Conservation (phyloP, 2,113 vertebrate species). For the Nyctibius bracteatus region DNA sequence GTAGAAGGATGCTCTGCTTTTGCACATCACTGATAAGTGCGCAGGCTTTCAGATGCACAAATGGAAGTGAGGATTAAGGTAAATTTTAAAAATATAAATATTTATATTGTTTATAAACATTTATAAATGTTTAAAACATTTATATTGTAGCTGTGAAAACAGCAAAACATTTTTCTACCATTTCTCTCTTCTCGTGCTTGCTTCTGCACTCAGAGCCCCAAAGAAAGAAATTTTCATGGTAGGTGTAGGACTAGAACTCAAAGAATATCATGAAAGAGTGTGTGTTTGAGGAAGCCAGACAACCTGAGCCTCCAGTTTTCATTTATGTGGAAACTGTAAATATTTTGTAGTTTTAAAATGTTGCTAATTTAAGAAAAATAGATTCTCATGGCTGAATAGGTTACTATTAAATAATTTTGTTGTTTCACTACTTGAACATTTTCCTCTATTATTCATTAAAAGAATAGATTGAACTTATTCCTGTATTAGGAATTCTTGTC, state of each 20-base stretch:
- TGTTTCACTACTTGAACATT: neutral
- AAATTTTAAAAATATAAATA: neutral
- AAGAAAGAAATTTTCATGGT: neutral
- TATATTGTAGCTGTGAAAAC: neutral
- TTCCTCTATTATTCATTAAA: neutral
- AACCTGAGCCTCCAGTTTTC: neutral
- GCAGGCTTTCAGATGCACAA: neutral
- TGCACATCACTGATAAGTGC: rapidly evolving
- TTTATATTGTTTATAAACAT: too few species aligned
- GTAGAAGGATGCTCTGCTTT: neutral
- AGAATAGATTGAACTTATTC: neutral
- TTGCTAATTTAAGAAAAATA: neutral
- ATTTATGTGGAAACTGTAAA: neutral
- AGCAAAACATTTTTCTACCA: neutral
- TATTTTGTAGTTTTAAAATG: neutral
- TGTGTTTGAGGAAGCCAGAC: neutral
- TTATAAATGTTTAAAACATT: too few species aligned
- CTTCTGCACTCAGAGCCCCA: neutral
- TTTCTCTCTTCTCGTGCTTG: neutral
- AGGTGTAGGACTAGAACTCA: neutral
- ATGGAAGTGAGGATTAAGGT: neutral
- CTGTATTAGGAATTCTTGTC: neutral
- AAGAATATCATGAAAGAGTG: rapidly evolving
- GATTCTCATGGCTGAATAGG: rapidly evolving
- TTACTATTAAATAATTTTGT: neutral